phyloP scores from a whole-genome alignment of 1,140 invertebrate genomes.

The Drosophila sp. region DNA sequence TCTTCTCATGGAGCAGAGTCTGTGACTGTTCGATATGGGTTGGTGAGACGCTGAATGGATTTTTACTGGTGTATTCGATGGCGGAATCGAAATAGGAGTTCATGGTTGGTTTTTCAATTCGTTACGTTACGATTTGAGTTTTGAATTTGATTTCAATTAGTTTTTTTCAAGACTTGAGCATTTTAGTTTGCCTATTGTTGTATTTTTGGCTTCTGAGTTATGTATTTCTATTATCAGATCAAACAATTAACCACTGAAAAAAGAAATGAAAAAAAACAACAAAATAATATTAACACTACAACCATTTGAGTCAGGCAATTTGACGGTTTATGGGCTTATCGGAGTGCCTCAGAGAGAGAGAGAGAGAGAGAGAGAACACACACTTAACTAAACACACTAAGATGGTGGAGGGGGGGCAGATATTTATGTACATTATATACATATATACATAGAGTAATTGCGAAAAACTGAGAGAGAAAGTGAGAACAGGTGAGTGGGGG shows the following conservation, averaged over 20 bases:
- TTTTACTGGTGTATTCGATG: slow-evolving; percentile 55
- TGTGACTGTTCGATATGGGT: slow-evolving; percentile 48
- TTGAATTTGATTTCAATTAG: no score
- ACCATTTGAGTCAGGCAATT: slow-evolving; percentile 32
- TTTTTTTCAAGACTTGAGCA: slow-evolving; percentile 34
- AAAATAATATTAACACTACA: slow-evolving; percentile 27
- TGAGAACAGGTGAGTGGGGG: not conserved
- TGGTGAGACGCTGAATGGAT: slow-evolving; percentile 45
- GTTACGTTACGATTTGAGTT: slow-evolving; percentile 8
- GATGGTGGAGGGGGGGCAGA: not conserved
- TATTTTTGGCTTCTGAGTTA: slow-evolving; percentile 13
- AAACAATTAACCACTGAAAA: slow-evolving; percentile 51
- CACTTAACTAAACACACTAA: no score
- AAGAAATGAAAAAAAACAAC: slow-evolving; percentile 40
- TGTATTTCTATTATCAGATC: slow-evolving; percentile 49
- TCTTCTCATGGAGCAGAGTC: slow-evolving; percentile 72
- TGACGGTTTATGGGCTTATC: slow-evolving; percentile 23
- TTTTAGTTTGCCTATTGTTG: slow-evolving; percentile 35
- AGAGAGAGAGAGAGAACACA: no score
- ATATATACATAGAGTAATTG: not conserved
- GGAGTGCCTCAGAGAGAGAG: not conserved
- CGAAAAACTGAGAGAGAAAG: not conserved
- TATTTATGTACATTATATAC: no score
- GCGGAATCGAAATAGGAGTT: slow-evolving; percentile 69
- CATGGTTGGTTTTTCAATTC: slow-evolving; percentile 38